Evolutionary conservation across 2,888 invertebrate species (phyloP).

Genomic region (Caenorhabditis panamensis): DNA sequence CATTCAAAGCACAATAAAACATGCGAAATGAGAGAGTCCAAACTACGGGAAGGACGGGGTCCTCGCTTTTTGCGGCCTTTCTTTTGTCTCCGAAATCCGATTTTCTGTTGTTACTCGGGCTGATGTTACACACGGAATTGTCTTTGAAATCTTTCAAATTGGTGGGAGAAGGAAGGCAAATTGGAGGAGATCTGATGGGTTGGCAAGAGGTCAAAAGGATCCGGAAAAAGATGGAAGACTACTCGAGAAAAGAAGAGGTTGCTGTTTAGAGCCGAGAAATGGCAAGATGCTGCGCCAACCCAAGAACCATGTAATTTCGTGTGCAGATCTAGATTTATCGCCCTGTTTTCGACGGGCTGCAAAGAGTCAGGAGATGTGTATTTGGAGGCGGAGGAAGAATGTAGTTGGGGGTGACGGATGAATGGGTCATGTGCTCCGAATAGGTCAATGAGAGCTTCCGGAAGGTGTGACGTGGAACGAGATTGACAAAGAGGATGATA

Average conservation of each 20-base stretch:
- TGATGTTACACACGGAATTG: constrained; percentile 27
- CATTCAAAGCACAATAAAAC: constrained; percentile 41
- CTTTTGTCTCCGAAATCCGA: constrained; percentile 19
- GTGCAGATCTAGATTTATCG: constrained; percentile 51
- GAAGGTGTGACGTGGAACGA: too few relatives aligned
- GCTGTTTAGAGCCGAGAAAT: not conserved
- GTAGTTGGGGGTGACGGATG: constrained; percentile 3
- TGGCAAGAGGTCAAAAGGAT: too few relatives aligned
- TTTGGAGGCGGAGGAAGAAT: constrained; percentile 5
- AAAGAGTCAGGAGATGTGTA: constrained; percentile 9
- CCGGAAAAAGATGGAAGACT: not conserved
- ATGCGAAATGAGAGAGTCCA: constrained; percentile 40
- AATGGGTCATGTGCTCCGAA: constrained; percentile 11
- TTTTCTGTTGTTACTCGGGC: constrained; percentile 4
- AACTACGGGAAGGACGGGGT: constrained; percentile 21
- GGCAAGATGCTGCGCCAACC: not conserved
- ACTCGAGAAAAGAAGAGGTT: not conserved
- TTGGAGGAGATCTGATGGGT: too few relatives aligned
- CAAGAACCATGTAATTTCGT: constrained; percentile 39
- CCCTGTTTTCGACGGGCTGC: constrained; percentile 18
- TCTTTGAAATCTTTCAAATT: constrained; percentile 12
- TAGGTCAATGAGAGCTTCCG: not conserved
- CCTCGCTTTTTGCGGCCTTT: not conserved
- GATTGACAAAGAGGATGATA: too few relatives aligned
- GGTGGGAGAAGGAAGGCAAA: not conserved